These are phyloP conservation scores for Notolepis coatsorum DNA, from an alignment of 2,797 vertebrate genomes.

Conservation along the genomic window DNA sequence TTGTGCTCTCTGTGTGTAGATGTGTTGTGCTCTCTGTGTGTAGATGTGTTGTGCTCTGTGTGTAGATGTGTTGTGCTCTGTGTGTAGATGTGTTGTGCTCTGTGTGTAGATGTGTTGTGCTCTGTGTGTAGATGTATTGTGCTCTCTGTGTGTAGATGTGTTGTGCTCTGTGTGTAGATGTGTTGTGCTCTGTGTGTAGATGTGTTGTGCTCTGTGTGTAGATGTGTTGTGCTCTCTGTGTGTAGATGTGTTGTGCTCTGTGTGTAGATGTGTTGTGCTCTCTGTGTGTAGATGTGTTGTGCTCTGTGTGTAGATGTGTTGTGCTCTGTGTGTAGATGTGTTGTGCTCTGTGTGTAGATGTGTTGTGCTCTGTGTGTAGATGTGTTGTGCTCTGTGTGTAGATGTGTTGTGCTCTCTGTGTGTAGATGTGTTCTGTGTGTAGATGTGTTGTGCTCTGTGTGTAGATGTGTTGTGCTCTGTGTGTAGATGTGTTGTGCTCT, in stretches of 20 bases:
- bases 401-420: slow-evolving; percentile 1
- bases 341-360: neutral
- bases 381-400: neutral
- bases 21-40: neutral
- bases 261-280: neutral
- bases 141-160: no score
- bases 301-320: neutral
- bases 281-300: no score
- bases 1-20: neutral
- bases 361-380: slow-evolving; percentile 13
- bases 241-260: no score
- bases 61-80: no score
- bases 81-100: neutral
- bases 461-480: slow-evolving; percentile 5
- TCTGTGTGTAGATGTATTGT: neutral
- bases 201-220: neutral
- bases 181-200: slow-evolving; percentile 13
- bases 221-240: slow-evolving; percentile 1
- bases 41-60: slow-evolving; percentile 8
- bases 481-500: no score
- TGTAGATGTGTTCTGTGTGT: slow-evolving; percentile 9
- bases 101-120: no score
- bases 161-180: slow-evolving; percentile 5
- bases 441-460: neutral
- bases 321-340: no score